phyloP scores from a whole-genome alignment of 1,140 invertebrate genomes.

The Bombyx mori region DNA sequence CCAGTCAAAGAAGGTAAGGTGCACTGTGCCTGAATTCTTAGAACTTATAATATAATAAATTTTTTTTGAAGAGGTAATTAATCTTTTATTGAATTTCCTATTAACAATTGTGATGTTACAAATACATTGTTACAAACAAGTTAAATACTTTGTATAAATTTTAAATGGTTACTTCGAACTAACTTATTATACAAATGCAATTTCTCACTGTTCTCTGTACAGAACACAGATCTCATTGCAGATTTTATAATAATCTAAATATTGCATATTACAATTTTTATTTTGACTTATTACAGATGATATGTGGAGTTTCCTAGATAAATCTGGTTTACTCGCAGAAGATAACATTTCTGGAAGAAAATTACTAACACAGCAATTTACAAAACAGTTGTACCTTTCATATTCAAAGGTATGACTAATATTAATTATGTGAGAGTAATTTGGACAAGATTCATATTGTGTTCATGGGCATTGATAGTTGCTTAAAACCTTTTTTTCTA shows the following conservation, averaged over 20 bases:
- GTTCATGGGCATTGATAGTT: too few relatives aligned
- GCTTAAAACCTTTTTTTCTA: too few relatives aligned
- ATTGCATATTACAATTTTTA: constrained; percentile 2
- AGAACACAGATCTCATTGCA: too few relatives aligned
- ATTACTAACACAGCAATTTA: constrained; percentile 35
- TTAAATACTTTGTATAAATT: neutral
- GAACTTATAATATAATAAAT: neutral
- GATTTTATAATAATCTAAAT: neutral
- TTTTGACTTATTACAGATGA: constrained; percentile 33
- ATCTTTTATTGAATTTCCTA: neutral
- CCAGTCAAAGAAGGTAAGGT: constrained; percentile 42
- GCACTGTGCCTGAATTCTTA: too few relatives aligned
- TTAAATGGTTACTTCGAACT: neutral
- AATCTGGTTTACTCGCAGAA: constrained; percentile 39
- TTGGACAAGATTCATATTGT: neutral
- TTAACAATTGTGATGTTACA: neutral
- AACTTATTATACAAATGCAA: neutral
- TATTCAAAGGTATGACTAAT: constrained; percentile 34
- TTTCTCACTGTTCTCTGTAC: neutral
- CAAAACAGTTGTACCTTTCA: constrained; percentile 42
- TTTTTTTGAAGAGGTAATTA: neutral
- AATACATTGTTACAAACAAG: neutral
- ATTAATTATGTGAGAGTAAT: constrained; percentile 3
- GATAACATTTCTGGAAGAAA: constrained; percentile 35
- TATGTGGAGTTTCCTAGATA: constrained; percentile 47